phyloP scores from a whole-genome alignment of 2,113 vertebrate species.

The Chiloscyllium plagiosum region DNA sequence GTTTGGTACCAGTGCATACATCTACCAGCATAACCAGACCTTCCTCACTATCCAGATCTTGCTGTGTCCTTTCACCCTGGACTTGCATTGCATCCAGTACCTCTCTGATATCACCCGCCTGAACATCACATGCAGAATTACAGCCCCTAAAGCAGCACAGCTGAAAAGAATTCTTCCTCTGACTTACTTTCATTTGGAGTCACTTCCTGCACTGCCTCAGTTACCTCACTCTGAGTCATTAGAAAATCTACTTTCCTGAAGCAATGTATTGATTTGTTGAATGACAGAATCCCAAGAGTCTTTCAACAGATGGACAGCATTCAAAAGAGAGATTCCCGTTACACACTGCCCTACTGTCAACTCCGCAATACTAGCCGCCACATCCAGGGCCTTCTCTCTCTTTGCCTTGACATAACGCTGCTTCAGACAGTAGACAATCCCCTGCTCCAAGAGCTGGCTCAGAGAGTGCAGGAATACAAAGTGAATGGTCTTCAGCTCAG shows the following conservation, averaged over 20 bases:
- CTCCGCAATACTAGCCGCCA: not conserved
- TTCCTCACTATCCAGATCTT: not conserved
- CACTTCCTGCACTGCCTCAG: not conserved
- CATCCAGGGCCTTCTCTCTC: not conserved
- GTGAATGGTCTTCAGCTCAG: no score
- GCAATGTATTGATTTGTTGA: not conserved
- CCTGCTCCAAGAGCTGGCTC: not conserved
- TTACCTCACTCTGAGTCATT: not conserved
- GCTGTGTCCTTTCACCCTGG: not conserved
- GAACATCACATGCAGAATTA: not conserved
- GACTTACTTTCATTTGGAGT: not conserved
- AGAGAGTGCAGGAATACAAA: not conserved
- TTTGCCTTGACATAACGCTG: not conserved
- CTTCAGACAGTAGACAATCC: not conserved
- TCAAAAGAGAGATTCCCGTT: not conserved
- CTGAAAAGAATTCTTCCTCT: not conserved
- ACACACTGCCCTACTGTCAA: not conserved
- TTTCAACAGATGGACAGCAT: not conserved
- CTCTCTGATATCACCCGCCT: not conserved
- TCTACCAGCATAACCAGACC: not conserved
- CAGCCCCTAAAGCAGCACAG: not conserved
- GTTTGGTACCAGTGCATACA: not conserved
- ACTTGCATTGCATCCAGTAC: not conserved
- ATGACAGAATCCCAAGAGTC: not conserved
- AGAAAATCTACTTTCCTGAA: not conserved